Percentiles rank a stretch among this genome's conserved stretches.
These are phyloP conservation scores for Pollachius pollachius DNA, from an alignment of 2,113 vertebrate species.

Conservation along the genomic window DNA sequence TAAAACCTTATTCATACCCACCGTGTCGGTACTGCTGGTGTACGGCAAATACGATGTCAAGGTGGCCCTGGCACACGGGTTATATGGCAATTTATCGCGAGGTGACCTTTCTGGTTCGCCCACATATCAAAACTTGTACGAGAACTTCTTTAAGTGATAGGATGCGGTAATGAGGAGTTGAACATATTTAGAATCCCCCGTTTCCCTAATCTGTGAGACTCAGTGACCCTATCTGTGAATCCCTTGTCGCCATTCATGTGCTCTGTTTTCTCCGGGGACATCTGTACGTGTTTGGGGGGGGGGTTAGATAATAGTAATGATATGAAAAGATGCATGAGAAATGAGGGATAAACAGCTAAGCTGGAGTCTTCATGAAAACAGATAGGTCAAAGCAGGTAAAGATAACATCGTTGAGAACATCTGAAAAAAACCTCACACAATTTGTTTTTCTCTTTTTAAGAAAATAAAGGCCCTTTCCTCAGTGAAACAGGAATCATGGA, in stretches of 20 bases:
- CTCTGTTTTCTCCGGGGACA: not conserved
- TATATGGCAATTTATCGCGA: too few species aligned
- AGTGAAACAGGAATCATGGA: too few species aligned
- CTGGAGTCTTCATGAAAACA: conserved; percentile 8
- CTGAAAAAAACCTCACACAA: not conserved
- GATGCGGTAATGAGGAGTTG: conserved; percentile 16
- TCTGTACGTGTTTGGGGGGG: not conserved
- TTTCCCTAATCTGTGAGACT: conserved; percentile 32
- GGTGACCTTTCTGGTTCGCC: too few species aligned
- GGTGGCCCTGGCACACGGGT: too few species aligned
- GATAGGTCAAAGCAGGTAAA: not conserved
- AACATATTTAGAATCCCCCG: conserved; percentile 11
- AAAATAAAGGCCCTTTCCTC: too few species aligned
- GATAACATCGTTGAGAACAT: conserved; percentile 7
- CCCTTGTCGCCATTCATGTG: not conserved
- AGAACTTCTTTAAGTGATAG: not conserved
- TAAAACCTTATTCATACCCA: too few species aligned
- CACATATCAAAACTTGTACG: too few species aligned
- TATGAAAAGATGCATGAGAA: conserved; percentile 10
- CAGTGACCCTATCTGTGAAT: conserved; percentile 30
- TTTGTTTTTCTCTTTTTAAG: not conserved
- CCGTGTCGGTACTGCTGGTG: too few species aligned
- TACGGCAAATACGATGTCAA: too few species aligned
- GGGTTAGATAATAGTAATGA: not conserved
- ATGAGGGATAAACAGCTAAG: conserved; percentile 11